A percentile compares a stretch with the other conserved stretches of the same genome.
Conservation (phyloP, 2,797 vertebrate genomes). For the Garrulus glandarius region DNA sequence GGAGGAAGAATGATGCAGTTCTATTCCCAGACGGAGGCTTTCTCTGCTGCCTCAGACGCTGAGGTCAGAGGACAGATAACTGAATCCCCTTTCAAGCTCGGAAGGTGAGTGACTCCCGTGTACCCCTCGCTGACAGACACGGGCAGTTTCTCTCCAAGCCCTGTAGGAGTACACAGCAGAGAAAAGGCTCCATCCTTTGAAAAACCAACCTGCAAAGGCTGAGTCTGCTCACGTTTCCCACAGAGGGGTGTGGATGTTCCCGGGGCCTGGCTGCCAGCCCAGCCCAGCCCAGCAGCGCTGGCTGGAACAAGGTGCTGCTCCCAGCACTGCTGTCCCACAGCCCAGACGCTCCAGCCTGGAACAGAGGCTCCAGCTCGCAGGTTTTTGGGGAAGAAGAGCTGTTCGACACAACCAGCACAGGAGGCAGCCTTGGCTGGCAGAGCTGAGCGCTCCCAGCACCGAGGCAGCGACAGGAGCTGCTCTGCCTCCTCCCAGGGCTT, state of each 20-base stretch:
- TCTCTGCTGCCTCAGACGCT: not conserved
- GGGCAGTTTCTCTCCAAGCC: accelerated
- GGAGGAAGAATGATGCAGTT: not conserved
- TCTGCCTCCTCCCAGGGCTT: not conserved
- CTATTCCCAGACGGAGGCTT: not conserved
- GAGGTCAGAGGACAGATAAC: conserved; percentile 9
- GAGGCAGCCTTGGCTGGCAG: conserved; percentile 9
- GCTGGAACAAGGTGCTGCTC: not conserved
- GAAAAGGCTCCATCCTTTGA: not conserved
- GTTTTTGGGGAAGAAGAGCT: not conserved
- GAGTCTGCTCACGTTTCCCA: not conserved
- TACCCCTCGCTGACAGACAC: not conserved
- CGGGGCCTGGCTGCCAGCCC: not conserved
- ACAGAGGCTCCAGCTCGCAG: not conserved
- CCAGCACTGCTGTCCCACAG: not conserved
- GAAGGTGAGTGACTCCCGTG: not conserved
- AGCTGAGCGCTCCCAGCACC: not conserved
- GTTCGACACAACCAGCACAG: not conserved
- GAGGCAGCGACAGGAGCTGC: conserved; percentile 31
- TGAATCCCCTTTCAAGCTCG: not conserved
- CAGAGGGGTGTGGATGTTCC: not conserved
- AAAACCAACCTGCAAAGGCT: not conserved
- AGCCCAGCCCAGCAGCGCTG: not conserved
- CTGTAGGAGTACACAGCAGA: not conserved
- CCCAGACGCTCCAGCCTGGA: not conserved